Percentiles rank a stretch among this genome's conserved stretches.
Evolutionary conservation across 2,113 vertebrate species (phyloP).

Genomic region (Australoheros scitulus): DNA sequence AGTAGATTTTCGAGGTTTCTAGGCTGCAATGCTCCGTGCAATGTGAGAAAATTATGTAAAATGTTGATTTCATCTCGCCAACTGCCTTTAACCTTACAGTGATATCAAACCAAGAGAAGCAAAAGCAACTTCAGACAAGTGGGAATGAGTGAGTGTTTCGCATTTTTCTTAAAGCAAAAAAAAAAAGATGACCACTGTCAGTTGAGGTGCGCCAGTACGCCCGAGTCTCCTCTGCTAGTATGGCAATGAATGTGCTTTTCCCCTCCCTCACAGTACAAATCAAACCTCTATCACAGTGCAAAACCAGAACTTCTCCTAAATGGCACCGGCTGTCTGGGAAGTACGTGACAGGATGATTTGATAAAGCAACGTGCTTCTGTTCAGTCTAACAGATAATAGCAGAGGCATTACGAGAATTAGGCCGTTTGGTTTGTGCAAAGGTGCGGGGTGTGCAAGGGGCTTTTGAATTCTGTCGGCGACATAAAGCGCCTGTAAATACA

Average conservation of each 20-base stretch:
- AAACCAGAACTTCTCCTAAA: constrained; percentile 28
- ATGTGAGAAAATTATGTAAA: neutral
- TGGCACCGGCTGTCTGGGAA: constrained; percentile 22
- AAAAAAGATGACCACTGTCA: neutral
- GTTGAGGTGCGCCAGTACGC: neutral
- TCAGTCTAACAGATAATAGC: constrained; percentile 51
- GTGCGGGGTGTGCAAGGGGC: constrained; percentile 35
- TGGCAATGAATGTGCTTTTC: neutral
- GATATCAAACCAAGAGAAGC: neutral
- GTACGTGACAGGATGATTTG: constrained; percentile 42
- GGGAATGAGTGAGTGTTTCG: neutral
- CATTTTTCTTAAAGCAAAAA: neutral
- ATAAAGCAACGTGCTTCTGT: constrained; percentile 37
- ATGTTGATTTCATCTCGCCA: neutral
- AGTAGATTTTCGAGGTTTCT: neutral
- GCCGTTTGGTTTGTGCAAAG: constrained; percentile 53
- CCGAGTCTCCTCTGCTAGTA: neutral
- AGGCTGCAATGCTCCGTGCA: neutral
- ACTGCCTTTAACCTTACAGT: neutral
- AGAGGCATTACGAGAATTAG: constrained; percentile 56
- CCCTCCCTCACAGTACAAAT: neutral
- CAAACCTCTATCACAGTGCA: neutral
- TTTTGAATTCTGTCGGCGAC: constrained; percentile 56
- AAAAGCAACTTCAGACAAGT: neutral
- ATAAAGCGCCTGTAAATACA: constrained; percentile 74